Base-by-base conservation (phyloP, 1,140 invertebrate species). In the Andrena cerasifolii region DNA sequence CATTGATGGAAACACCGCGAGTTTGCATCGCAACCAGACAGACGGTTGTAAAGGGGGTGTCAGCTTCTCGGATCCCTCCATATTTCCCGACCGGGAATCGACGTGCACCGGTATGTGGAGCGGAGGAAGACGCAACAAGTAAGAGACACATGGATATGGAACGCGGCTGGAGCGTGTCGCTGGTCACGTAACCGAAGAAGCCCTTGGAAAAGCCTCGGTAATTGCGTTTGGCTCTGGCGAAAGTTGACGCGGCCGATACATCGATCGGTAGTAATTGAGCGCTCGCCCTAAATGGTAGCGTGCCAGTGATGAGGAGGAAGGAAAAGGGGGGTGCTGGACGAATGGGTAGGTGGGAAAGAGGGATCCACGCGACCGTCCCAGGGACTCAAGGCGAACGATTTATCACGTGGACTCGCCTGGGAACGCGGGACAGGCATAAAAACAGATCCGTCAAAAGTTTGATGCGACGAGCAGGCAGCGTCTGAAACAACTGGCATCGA, bases 381-480 rank as follows among this genome's bases (percentile, higher is more conserved):
- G 77, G 45, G 45, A 72, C 47, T 47, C 66, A 66, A 56, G 54
- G 12, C 16, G 76, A 36, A 49, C 78, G 66, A 83, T 80, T 78
- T 70, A 77, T 80, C 71, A 62, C 40, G 66, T 1, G 5, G 16
- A 6, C 21, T 74, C 71, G 76, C 40, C 40, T 80, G 77, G 72
- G 74, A 87, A 85, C 74, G 71, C 51, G 33, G 36, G 49, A 31
- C 45, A 24, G 10, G 77, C 51, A 82, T 79, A 86, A 84, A 87
- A 86, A 86, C 47, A 58, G 40, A 78, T 80, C 78, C 68, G 68
- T 86, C 75, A 82, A 82, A 87, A 87, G 82, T 84, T 87, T 82
- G 58, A 43, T 36, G 58, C 78, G 74, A 80, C 78, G 79, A 86
- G 59, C 26, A 28, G 45, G n/a, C 54, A 56, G 10, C 54, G 26